Evolutionary conservation across 2,888 invertebrate genomes (phyloP).

Genomic region (Drosophila neutralis): DNA sequence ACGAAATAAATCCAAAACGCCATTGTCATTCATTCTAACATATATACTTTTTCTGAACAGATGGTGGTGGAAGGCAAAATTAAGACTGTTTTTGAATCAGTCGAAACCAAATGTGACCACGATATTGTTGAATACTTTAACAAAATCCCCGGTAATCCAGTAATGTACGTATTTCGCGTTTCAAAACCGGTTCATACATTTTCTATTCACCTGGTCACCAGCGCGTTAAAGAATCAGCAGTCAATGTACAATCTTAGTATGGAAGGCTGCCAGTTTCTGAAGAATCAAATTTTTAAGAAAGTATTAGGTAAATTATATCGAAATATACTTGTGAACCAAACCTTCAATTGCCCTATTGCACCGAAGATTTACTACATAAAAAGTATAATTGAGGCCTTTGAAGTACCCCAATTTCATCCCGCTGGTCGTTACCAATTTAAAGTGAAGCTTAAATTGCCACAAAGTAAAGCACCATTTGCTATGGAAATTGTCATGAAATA

Average conservation of each 20-base stretch:
- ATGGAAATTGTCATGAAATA: too few relatives aligned
- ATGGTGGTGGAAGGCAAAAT: background rate
- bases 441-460: too few relatives aligned
- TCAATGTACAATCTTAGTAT: slow-evolving; percentile 36
- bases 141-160: background rate
- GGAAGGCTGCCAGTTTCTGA: slow-evolving; percentile 47
- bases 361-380: slow-evolving; percentile 39
- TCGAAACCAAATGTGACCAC: slow-evolving; percentile 43
- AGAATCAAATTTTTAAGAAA: slow-evolving; percentile 42
- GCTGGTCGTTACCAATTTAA: too few relatives aligned
- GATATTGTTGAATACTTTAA: slow-evolving; percentile 46
- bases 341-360: slow-evolving; percentile 44
- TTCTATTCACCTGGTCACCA: slow-evolving; percentile 18
- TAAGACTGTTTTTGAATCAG: slow-evolving; percentile 12
- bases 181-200: slow-evolving; percentile 10
- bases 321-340: slow-evolving; percentile 35
- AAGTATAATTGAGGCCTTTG: too few relatives aligned
- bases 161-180: slow-evolving; percentile 34
- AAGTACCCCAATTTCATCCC: too few relatives aligned
- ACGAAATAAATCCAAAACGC: background rate
- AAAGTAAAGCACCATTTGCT: too few relatives aligned
- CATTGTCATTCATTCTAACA: background rate
- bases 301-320: slow-evolving; percentile 19
- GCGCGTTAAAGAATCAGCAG: slow-evolving; percentile 2
- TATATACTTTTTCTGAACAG: slow-evolving; percentile 6